Conservation (phyloP, 2,797 vertebrate species). For the Muscicapa comitata region DNA sequence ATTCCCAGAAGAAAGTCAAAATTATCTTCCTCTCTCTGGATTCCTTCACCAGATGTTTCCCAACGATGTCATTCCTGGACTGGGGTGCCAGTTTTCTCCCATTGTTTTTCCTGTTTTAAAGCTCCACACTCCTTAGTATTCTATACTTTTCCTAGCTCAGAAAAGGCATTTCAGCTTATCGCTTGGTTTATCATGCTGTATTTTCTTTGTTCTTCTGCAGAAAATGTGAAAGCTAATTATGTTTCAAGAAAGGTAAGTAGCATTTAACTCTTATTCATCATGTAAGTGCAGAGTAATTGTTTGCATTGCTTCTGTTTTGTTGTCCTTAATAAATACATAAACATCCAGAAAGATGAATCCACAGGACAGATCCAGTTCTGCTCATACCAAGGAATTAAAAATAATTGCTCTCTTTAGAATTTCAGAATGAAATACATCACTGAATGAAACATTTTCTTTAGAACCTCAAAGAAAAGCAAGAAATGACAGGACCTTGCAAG, state of each 20-base stretch:
- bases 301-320: neutral
- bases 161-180: neutral
- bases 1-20: neutral
- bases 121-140: neutral
- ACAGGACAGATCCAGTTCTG: neutral
- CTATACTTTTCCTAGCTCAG: neutral
- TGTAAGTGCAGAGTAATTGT: neutral
- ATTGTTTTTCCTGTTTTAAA: neutral
- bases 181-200: neutral
- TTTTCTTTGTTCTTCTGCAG: neutral
- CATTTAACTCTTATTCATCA: neutral
- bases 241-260: neutral
- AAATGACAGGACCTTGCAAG: neutral
- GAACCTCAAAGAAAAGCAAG: neutral
- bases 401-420: neutral
- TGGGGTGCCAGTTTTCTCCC: neutral
- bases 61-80: neutral
- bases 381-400: neutral
- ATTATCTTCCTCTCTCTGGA: neutral
- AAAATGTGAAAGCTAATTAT: neutral
- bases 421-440: neutral
- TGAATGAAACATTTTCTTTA: neutral
- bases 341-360: neutral
- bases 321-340: neutral
- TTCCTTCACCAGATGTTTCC: neutral